Evolutionary conservation across 92 coral and sea anemone species (phyloP).

Genomic region (Virgularia gustaviana): DNA sequence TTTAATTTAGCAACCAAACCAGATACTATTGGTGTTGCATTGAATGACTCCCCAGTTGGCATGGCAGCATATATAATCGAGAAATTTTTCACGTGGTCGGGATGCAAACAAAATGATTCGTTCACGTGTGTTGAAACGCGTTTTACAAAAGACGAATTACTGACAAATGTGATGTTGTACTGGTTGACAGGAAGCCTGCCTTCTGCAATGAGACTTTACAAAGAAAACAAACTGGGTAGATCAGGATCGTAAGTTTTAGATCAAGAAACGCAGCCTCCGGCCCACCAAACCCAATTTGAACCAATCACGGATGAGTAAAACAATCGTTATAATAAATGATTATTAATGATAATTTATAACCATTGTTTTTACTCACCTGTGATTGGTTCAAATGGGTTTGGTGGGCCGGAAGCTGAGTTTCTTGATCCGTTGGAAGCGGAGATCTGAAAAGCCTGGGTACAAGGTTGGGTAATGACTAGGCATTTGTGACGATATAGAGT

Average conservation of each 20-base stretch:
- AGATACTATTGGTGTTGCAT: conserved; percentile 69
- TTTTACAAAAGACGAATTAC: conserved; percentile 73
- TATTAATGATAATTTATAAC: no score
- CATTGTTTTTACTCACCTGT: no score
- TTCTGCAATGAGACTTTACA: conserved; percentile 71
- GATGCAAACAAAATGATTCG: conserved; percentile 58
- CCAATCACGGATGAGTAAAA: no score
- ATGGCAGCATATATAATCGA: conserved; percentile 78
- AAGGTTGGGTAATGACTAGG: no score
- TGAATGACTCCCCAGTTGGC: conserved; percentile 85
- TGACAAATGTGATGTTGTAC: conserved; percentile 79
- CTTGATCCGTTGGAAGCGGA: no score
- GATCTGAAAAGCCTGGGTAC: no score
- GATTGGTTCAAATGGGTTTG: no score
- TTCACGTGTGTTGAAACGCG: conserved; percentile 65
- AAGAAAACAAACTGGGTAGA: conserved; percentile 37
- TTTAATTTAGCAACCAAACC: conserved; percentile 70
- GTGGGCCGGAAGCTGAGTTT: no score
- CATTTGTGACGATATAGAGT: no score
- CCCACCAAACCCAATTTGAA: no score
- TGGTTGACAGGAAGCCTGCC: conserved; percentile 72
- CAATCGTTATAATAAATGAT: no score
- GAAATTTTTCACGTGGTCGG: conserved; percentile 74
- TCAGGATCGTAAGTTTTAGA: conserved; percentile 16
- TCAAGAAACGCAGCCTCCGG: no score